Percentiles rank a stretch among this genome's conserved stretches.
phyloP scores from a whole-genome alignment of 2,113 vertebrate genomes.

The Mirounga angustirostris region DNA sequence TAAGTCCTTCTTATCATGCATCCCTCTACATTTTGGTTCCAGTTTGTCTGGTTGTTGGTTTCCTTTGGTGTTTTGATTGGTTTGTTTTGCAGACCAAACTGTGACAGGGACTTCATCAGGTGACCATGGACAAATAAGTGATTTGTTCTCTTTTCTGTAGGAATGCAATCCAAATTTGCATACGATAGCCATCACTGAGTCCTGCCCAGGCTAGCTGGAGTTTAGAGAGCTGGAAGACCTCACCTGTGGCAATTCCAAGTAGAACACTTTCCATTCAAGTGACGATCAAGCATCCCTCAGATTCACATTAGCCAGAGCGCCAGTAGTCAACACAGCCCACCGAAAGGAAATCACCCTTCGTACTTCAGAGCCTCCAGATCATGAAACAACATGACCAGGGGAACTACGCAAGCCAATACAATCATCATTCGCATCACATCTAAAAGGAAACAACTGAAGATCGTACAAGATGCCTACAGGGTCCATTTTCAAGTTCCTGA shows the following conservation, averaged over 20 bases:
- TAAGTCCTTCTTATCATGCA: not conserved
- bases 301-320: not conserved
- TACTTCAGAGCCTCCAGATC: not conserved
- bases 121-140: not conserved
- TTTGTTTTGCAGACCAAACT: conserved; percentile 23
- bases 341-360: not conserved
- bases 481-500: not conserved
- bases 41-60: not conserved
- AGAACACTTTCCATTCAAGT: conserved; percentile 1
- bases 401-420: not conserved
- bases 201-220: not conserved
- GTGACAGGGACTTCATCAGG: not conserved
- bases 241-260: not conserved
- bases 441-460: conserved; percentile 8
- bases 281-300: not conserved
- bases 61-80: conserved; percentile 10
- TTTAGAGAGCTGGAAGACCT: not conserved
- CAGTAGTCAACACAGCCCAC: not conserved
- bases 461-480: not conserved
- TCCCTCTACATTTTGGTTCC: not conserved
- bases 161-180: conserved; percentile 39
- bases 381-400: not conserved
- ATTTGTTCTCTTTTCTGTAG: not conserved
- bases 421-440: not conserved
- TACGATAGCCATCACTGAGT: not conserved